A percentile compares a stretch with the other conserved stretches of the same genome.
These are phyloP conservation scores for Aspiorhynchus laticeps DNA, from an alignment of 2,113 vertebrate species.

Conservation along the genomic window DNA sequence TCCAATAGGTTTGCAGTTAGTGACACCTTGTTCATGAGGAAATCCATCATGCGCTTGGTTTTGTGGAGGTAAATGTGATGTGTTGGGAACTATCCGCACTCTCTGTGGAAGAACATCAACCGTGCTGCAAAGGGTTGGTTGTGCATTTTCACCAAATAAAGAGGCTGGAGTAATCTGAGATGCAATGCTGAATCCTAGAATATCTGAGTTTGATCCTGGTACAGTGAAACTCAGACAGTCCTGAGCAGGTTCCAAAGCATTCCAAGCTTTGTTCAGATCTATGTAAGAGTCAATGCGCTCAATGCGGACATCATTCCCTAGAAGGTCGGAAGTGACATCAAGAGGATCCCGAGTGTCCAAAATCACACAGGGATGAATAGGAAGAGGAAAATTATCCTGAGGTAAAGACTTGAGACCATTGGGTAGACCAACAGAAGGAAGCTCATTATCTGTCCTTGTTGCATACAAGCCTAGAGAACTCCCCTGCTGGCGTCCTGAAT, in stretches of 20 bases:
- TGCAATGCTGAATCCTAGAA: conserved; percentile 50
- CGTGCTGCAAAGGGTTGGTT: conserved; percentile 59
- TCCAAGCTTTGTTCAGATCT: conserved; percentile 71
- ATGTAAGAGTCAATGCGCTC: conserved; percentile 71
- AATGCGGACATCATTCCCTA: conserved; percentile 59
- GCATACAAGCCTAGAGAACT: conserved; percentile 53
- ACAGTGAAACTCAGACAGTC: conserved; percentile 59
- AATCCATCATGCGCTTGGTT: conserved; percentile 70
- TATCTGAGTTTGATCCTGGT: conserved; percentile 50
- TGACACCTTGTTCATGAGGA: background rate
- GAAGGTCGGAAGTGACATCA: conserved; percentile 67
- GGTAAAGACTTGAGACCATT: conserved; percentile 62
- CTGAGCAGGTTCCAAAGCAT: conserved; percentile 62
- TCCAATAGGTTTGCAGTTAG: background rate
- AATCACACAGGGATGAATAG: conserved; percentile 63
- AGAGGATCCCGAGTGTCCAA: conserved; percentile 70
- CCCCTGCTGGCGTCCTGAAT: conserved; percentile 70
- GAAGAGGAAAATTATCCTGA: conserved; percentile 73
- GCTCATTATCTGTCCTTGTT: conserved; percentile 50
- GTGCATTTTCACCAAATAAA: conserved; percentile 55
- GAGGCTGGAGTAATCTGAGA: conserved; percentile 67
- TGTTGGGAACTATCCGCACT: conserved; percentile 68
- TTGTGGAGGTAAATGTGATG: conserved; percentile 71
- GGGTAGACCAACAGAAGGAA: conserved; percentile 69
- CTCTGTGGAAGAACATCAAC: conserved; percentile 58